Evolutionary conservation across 92 coral and sea anemone species (phyloP).

Genomic region (Zoanthus sansibaricus): DNA sequence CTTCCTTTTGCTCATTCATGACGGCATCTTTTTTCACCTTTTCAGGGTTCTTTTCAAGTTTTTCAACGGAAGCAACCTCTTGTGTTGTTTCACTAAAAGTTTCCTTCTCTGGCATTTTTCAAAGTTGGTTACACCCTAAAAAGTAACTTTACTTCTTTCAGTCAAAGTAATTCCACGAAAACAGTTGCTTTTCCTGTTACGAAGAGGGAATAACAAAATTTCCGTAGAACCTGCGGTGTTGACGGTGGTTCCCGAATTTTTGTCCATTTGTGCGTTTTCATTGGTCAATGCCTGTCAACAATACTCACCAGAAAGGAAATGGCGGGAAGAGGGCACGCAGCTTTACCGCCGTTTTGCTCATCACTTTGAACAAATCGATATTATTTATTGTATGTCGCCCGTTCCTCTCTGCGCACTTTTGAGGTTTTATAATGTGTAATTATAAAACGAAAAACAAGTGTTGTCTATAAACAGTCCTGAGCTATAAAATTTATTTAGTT

Average conservation of each 20-base stretch:
- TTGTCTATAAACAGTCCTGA: no score
- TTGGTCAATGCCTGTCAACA: conserved; percentile 18
- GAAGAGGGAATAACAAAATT: background rate
- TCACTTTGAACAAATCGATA: no score
- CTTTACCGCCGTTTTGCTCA: background rate
- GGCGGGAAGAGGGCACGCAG: conserved; percentile 14
- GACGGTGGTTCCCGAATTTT: conserved; percentile 26
- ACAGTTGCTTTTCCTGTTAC: background rate
- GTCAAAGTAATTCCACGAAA: background rate
- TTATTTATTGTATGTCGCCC: no score
- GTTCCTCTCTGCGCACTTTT: no score
- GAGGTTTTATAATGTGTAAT: no score
- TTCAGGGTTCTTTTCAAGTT: background rate
- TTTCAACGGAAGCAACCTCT: conserved; percentile 9
- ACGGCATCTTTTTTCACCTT: conserved; percentile 1
- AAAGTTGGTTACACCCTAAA: background rate
- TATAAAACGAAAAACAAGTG: no score
- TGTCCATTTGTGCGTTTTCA: background rate
- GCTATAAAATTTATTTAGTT: no score
- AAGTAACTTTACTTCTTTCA: background rate
- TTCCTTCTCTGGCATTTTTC: conserved; percentile 49
- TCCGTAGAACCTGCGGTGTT: background rate
- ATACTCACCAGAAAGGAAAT: conserved; percentile 1
- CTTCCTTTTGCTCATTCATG: conserved; percentile 26
- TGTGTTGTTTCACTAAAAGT: conserved; percentile 48